phyloP scores from a whole-genome alignment of 2,888 invertebrate species.

The Eupithecia dodoneata region DNA sequence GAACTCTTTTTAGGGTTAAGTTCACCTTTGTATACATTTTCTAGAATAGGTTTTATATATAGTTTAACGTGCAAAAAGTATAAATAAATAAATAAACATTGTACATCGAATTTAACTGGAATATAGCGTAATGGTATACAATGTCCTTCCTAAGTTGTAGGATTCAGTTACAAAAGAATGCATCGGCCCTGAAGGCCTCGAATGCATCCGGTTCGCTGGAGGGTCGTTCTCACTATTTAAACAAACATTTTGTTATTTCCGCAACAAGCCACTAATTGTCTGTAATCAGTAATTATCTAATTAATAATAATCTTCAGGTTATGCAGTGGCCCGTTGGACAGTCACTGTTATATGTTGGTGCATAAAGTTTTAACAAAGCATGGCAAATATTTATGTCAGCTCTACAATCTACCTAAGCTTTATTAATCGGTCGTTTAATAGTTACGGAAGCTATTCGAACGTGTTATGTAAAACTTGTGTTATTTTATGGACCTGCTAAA shows the following conservation, averaged over 20 bases:
- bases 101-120: neutral
- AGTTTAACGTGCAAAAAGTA: too few relatives aligned
- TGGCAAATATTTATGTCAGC: neutral
- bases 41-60: too few relatives aligned
- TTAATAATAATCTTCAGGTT: slow-evolving; percentile 57
- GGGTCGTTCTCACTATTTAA: slow-evolving; percentile 77
- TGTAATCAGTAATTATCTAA: slow-evolving; percentile 61
- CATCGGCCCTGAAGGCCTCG: slow-evolving; percentile 66
- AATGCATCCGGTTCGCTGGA: slow-evolving; percentile 72
- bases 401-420: neutral
- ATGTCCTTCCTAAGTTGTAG: slow-evolving; percentile 15
- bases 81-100: too few relatives aligned
- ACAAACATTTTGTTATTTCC: slow-evolving; percentile 72
- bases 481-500: neutral
- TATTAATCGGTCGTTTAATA: neutral
- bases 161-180: slow-evolving; percentile 35
- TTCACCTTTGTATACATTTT: too few relatives aligned
- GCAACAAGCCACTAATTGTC: slow-evolving; percentile 63
- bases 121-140: neutral
- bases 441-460: neutral
- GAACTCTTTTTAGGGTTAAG: too few relatives aligned
- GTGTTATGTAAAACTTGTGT: neutral
- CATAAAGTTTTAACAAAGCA: neutral
- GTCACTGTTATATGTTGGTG: neutral
- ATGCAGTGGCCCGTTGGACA: slow-evolving; percentile 52